phyloP scores from a whole-genome alignment of 2,113 vertebrate species.

The Rhabdornis inornatus region DNA sequence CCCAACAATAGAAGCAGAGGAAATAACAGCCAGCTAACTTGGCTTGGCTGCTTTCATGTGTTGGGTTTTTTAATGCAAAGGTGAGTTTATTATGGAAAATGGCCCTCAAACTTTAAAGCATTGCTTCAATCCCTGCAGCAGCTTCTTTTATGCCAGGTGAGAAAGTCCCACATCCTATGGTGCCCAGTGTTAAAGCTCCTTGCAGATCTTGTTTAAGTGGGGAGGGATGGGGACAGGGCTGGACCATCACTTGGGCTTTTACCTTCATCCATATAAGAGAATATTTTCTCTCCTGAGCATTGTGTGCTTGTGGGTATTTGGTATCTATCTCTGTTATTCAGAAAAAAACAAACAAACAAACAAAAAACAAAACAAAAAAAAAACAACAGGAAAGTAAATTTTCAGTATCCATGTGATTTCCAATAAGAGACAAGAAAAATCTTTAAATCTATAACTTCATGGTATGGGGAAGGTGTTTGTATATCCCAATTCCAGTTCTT shows the following conservation, averaged over 20 bases:
- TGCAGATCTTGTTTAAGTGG: neutral
- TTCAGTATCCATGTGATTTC: no score
- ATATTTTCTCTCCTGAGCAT: neutral
- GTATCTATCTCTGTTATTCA: neutral
- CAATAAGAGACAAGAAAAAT: neutral
- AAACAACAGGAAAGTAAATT: no score
- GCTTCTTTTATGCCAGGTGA: neutral
- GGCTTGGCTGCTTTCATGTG: neutral
- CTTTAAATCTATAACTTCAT: neutral
- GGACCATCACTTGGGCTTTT: neutral
- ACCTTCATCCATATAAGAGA: neutral
- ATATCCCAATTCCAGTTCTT: rapidly evolving
- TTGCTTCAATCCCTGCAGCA: neutral
- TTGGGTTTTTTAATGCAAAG: neutral
- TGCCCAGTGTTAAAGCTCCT: neutral
- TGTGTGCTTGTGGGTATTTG: neutral
- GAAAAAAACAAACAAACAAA: neutral
- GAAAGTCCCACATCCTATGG: rapidly evolving
- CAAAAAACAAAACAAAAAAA: no score
- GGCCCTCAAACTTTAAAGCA: neutral
- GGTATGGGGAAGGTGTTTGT: neutral
- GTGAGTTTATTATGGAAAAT: neutral
- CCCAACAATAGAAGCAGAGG: neutral
- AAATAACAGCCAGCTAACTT: neutral
- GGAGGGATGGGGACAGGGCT: neutral